Base-by-base conservation (phyloP, 1,140 invertebrate genomes). In the Diabrotica virgifera region DNA sequence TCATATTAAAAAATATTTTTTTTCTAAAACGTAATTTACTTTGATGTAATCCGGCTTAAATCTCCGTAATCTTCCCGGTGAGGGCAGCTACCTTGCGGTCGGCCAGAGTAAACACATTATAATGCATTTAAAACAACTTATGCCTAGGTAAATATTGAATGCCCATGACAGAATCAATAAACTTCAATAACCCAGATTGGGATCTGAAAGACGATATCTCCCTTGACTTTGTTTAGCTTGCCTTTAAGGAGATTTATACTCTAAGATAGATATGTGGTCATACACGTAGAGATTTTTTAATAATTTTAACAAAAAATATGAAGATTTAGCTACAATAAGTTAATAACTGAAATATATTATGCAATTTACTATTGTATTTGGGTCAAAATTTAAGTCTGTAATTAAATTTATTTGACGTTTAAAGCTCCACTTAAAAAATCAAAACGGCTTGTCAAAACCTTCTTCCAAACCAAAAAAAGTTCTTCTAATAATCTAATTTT, bases 131-230 rank as follows among this genome's bases (percentile, higher is more conserved):
- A 67, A 63, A 67, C 66, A 67, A 67, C 66, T 67, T 63, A 67
- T 61, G 55, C 62, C 61, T 59, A 63, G 57, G 62, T 67, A 63
- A 67, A 67, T 63, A 67, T 67, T 63, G 56, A 67, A 67, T 63
- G 50, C 60, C 66, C 53, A 67, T 67, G 66, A 62, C 66, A 59
- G 46, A 67, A 67, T 67, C 66, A 67, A 67, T 67, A 67, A 67
- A 67, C 66, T 63, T 67, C 61, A 67, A 59, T 63, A 60, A 63
- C 60, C 57, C 63, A 67, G 66, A 67, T 67, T 61, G 52, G 56
- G 59, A 67, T 67, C 66, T 67, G 66, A 56, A 67, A 67, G 51
- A 38, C 62, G 66, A 67, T 67, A 67, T 54, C 24, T 53, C 59
- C 60, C 59, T 66, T 66, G 65, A 66, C 65, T 65, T 60, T 66